A percentile compares a stretch with the other conserved stretches of the same genome.
These are phyloP conservation scores for Gymnocheta viridis DNA, from an alignment of 2,888 invertebrate species.

Conservation along the genomic window DNA sequence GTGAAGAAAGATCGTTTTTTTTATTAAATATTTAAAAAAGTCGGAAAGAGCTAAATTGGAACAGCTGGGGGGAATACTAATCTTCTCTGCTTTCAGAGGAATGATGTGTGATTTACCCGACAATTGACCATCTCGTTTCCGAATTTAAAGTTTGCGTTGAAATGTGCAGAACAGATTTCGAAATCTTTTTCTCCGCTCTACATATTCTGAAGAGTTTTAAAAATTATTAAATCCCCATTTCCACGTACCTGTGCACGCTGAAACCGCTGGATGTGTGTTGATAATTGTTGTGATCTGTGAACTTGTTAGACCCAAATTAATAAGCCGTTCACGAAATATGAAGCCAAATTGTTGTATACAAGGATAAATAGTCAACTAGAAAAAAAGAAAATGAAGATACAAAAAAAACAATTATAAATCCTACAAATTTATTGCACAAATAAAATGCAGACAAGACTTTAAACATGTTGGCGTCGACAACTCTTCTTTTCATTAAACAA, in stretches of 20 bases:
- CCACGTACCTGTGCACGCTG: constrained; percentile 85
- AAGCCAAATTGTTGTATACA: constrained; percentile 88
- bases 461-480: background rate
- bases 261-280: constrained; percentile 88
- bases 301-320: constrained; percentile 84
- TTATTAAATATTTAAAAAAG: too few species aligned
- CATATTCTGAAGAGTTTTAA: background rate
- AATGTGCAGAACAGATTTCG: background rate
- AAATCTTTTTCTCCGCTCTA: background rate
- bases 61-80: too few species aligned
- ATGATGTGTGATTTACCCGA: too few species aligned
- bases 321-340: constrained; percentile 86
- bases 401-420: constrained; percentile 7
- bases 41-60: too few species aligned
- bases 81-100: too few species aligned
- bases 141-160: background rate
- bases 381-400: constrained; percentile 73
- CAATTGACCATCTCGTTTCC: too few species aligned
- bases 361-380: constrained; percentile 86
- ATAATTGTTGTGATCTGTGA: constrained; percentile 88
- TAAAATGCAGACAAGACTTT: constrained; percentile 7
- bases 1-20: too few species aligned
- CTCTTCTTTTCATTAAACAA: background rate
- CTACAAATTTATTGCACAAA: constrained; percentile 11
- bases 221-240: background rate